Conservation (phyloP, 2,113 vertebrate genomes). For the Odobenus rosmarus region DNA sequence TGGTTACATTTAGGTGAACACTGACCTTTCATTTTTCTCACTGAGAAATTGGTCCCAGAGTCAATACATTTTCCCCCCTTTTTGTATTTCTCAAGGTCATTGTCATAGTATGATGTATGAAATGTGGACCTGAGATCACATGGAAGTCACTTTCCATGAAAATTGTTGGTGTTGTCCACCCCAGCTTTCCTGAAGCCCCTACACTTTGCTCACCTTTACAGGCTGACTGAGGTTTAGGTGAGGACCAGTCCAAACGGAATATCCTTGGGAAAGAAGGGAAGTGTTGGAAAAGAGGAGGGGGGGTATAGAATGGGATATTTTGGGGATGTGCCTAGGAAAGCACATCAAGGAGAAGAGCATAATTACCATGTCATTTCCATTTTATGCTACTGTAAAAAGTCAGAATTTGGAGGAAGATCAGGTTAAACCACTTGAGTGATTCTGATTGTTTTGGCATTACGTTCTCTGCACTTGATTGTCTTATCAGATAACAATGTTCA, state of each 20-base stretch:
- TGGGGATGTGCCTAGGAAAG: neutral
- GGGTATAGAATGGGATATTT: neutral
- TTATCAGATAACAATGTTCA: neutral
- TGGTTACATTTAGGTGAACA: constrained; percentile 53
- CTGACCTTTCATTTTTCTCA: constrained; percentile 60
- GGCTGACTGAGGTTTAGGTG: neutral
- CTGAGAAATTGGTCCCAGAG: constrained; percentile 49
- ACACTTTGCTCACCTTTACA: neutral
- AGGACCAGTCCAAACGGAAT: neutral
- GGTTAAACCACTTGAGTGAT: neutral
- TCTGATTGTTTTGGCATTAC: neutral
- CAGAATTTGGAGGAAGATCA: neutral
- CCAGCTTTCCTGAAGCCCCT: neutral
- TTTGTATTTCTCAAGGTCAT: constrained; percentile 52
- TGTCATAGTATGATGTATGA: constrained; percentile 50
- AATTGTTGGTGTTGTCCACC: neutral
- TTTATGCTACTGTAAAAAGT: neutral
- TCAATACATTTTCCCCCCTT: neutral
- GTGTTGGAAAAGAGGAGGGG: neutral
- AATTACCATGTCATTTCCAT: neutral
- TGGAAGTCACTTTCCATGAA: neutral
- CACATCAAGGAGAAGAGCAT: neutral
- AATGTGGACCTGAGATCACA: neutral
- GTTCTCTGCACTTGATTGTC: neutral
- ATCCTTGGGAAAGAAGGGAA: neutral